A percentile compares a stretch with the other conserved stretches of the same genome.
phyloP scores from a whole-genome alignment of 2,113 vertebrate genomes.

The Herpetotheres cachinnans region DNA sequence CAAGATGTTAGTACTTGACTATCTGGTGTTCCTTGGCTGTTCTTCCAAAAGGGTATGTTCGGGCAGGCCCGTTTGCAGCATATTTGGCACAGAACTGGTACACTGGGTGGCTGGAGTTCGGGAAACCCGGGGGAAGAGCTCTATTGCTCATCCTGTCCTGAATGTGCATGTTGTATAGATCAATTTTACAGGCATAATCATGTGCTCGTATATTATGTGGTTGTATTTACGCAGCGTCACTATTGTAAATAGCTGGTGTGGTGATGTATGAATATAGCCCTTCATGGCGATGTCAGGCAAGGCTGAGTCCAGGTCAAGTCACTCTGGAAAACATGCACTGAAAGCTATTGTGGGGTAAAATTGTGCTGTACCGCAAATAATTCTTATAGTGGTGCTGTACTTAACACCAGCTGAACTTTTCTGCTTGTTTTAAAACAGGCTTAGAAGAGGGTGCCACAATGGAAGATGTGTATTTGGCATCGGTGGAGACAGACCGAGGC shows the following conservation, averaged over 20 bases:
- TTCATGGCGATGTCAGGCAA: not conserved
- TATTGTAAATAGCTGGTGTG: not conserved
- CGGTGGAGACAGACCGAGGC: slow-evolving; percentile 88
- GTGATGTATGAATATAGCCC: not conserved
- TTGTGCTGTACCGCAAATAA: not conserved
- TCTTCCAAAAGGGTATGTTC: not conserved
- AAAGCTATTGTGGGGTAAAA: not conserved
- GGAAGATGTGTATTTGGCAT: slow-evolving; percentile 92
- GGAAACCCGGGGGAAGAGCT: not conserved
- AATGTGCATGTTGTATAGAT: not conserved
- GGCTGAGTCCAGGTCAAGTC: not conserved
- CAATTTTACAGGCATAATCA: not conserved
- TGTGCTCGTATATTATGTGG: not conserved
- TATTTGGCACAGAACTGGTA: not conserved
- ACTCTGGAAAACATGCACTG: not conserved
- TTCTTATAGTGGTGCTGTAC: not conserved
- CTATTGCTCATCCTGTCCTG: not conserved
- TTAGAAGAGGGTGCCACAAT: slow-evolving; percentile 82
- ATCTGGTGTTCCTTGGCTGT: not conserved
- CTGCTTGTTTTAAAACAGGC: slow-evolving; percentile 68
- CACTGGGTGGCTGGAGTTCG: not conserved
- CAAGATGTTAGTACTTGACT: not conserved
- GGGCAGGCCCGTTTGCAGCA: not conserved
- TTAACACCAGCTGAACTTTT: not conserved
- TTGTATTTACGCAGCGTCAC: not conserved